Evolutionary conservation across 1,140 invertebrate species (phyloP), one percentile per base, ranked within the genome.

Genomic region (Drosophila pandora): DNA sequence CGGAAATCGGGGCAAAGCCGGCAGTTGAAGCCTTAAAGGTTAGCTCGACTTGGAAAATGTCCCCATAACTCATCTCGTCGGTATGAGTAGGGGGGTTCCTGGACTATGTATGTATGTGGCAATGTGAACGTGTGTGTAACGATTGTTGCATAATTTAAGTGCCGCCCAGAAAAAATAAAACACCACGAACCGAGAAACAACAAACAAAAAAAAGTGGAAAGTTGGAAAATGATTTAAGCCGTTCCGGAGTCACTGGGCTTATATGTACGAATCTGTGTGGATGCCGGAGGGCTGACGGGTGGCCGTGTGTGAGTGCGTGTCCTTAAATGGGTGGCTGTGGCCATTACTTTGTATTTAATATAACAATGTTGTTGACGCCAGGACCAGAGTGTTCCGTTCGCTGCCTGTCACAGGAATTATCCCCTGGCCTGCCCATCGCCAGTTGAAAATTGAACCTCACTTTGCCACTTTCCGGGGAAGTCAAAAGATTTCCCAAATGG

Each of bases 301-400:
- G 55, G 9, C 47, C 8, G 49, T 37, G 25, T 28, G 41, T 25
- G 41, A 12, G 30, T 3, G 43, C 6, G 37, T 23, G 47, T n/a
- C 30, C 28, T 45, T 39, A 25, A n/a, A 32, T 32, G 67, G 39
- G 23, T 34, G 41, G 61, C 50, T 37, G 28, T 57, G 39, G 62
- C 76, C 59, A 64, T 79, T 79, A 83, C 71, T 79, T 79, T 71
- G 70, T 83, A 83, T 83, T 83, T 83, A 83, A 79, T 83, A 83
- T 68, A 79, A 83, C 79, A 83, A 83, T 79, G 79, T 83, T 83
- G 78, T 65, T 55, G 62, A 41, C 55, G 50, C 54, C 75, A 28
- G 34, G 13, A 30, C 43, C 45, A 41, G 45, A 54, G 56, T 58
- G 50, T 62, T 43, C 45, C 52, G 53, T 53, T 49, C 48, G 37